These are phyloP conservation scores for Lasioglossum oenotherae DNA, from an alignment of 2,888 invertebrate genomes.

Conservation along the genomic window DNA sequence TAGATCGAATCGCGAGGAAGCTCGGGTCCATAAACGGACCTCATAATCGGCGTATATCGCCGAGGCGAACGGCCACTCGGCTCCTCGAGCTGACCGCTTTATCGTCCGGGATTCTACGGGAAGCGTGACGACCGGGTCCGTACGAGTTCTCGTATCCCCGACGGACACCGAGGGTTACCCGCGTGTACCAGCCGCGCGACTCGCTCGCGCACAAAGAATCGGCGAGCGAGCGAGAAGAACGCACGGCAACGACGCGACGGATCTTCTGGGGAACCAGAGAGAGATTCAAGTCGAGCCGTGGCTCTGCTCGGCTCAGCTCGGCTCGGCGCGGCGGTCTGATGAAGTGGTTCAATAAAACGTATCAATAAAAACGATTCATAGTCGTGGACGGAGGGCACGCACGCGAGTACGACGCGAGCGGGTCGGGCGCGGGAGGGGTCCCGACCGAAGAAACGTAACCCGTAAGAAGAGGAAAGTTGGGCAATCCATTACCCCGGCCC, in stretches of 20 bases:
- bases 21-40: constrained; percentile 32
- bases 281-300: not conserved
- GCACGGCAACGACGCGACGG: not conserved
- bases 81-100: constrained; percentile 35
- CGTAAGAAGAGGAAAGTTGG: constrained; percentile 70
- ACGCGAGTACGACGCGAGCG: constrained; percentile 36
- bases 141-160: not conserved
- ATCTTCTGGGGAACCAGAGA: not conserved
- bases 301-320: not conserved
- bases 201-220: constrained; percentile 18
- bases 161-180: not conserved
- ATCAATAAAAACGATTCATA: constrained; percentile 71
- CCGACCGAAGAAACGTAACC: constrained; percentile 55
- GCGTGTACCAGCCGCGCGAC: not conserved
- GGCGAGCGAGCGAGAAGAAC: not conserved
- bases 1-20: constrained; percentile 30
- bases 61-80: not conserved
- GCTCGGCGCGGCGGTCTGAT: constrained; percentile 45
- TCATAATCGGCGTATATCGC: constrained; percentile 47
- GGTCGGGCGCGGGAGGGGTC: constrained; percentile 21
- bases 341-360: constrained; percentile 69
- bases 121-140: constrained; percentile 21
- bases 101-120: constrained; percentile 32
- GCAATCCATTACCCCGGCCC: constrained; percentile 66
- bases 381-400: constrained; percentile 57